Evolutionary conservation across 2,797 vertebrate species (phyloP), one percentile per base, ranked within the genome.

Genomic region (Eulemur albifrons): DNA sequence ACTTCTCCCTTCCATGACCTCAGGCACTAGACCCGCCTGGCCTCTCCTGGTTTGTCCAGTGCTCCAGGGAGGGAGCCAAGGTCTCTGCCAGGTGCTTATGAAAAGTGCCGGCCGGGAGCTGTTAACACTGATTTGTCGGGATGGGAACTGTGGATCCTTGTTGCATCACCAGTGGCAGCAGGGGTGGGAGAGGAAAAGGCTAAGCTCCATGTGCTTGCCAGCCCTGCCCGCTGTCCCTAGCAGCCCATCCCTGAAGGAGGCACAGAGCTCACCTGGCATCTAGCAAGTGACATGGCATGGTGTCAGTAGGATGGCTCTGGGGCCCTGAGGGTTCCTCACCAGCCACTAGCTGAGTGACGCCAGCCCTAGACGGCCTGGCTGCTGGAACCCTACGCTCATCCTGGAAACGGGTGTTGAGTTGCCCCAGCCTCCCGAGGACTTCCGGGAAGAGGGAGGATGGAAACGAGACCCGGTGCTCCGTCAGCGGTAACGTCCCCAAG

Each of bases 171-270:
- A 13, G 54, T 32, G 43, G 35, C 0, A 23, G 32, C 48, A 7
- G 43, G 75, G 40, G 1, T 7, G 2, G 32, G 35, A 43, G 21
- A 65, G 21, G 72, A 14, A n/a, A 38, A 86, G 61, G 2, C 21
- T 25, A 86, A 48, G 2, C 5, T 54, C 25, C 0, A 0, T 35
- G 43, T 45, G 54, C 61, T 25, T 52, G n/a, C 0, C 0, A 67
- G 20, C 43, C 54, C 45, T 90, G 38, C 0, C 4, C 45, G 13
- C 50, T 40, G 45, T 90, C 57, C 61, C 52, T 88, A 13, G 54
- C 45, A 59, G 32, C 35, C 6, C 0, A 7, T 30, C 57, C n/a
- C 15, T 32, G 35, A 27, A 20, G 32, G 63, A 30, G 9, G 17
- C 25, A 85, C 45, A 75, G 0, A 10, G 52, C 30, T 67, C 23